phyloP scores from a whole-genome alignment of 2,797 vertebrate genomes.

The Mus caroli region DNA sequence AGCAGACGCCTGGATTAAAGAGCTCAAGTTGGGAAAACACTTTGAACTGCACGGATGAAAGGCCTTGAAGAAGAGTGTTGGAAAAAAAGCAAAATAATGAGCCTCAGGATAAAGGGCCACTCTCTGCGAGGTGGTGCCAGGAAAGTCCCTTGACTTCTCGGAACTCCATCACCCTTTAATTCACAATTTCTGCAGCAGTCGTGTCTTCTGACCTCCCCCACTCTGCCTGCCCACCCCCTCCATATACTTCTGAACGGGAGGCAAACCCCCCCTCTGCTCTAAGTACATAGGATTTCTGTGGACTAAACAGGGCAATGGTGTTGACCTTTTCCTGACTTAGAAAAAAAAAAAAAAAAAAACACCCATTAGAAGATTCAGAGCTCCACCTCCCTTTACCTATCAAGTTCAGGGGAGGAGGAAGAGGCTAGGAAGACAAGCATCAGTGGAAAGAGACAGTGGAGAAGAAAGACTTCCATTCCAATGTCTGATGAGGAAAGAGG shows the following conservation, averaged over 20 bases:
- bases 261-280: too few species aligned
- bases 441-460: not conserved
- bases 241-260: accelerated
- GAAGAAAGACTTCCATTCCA: not conserved
- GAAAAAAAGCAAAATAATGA: slow-evolving; percentile 35
- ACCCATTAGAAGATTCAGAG: not conserved
- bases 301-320: not conserved
- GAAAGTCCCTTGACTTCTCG: not conserved
- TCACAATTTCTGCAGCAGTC: not conserved
- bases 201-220: not conserved
- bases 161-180: not conserved
- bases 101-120: not conserved
- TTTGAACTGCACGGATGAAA: slow-evolving; percentile 70
- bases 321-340: not conserved
- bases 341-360: not conserved
- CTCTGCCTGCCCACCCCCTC: not conserved
- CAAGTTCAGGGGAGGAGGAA: too few species aligned
- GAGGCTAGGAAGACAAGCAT: not conserved
- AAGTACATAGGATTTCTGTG: accelerated
- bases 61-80: slow-evolving; percentile 10
- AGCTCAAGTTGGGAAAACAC: slow-evolving; percentile 12
- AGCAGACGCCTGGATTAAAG: slow-evolving; percentile 53
- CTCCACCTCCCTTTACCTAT: accelerated
- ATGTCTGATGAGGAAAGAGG: not conserved
- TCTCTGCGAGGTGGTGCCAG: not conserved